Evolutionary conservation across 2,888 invertebrate genomes (phyloP).

Genomic region (Epiblema foenella): DNA sequence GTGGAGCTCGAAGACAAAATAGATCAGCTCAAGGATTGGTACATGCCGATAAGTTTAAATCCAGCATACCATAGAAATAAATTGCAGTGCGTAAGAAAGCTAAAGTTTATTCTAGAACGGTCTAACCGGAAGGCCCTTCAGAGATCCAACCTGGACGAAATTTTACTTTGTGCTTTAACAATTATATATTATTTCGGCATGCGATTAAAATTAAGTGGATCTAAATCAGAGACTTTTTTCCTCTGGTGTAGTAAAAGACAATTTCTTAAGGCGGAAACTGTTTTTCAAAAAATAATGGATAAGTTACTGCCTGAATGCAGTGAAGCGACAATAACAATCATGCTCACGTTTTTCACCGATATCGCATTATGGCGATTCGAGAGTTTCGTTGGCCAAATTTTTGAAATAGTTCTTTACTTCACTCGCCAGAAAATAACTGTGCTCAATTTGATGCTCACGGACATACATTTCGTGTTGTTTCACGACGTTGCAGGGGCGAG

Average conservation of each 20-base stretch:
- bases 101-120: constrained; percentile 56
- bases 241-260: constrained; percentile 56
- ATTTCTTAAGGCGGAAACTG: constrained; percentile 62
- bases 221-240: constrained; percentile 54
- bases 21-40: constrained; percentile 53
- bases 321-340: constrained; percentile 61
- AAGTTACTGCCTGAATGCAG: constrained; percentile 63
- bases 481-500: constrained; percentile 67
- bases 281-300: constrained; percentile 63
- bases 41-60: constrained; percentile 61
- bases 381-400: constrained; percentile 64
- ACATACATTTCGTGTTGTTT: constrained; percentile 63
- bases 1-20: constrained; percentile 56
- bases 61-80: constrained; percentile 54
- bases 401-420: constrained; percentile 65
- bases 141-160: constrained; percentile 58
- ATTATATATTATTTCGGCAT: constrained; percentile 69
- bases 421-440: constrained; percentile 60
- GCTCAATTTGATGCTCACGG: constrained; percentile 65
- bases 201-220: constrained; percentile 60
- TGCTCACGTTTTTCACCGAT: constrained; percentile 61
- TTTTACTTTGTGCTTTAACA: constrained; percentile 63
- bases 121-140: constrained; percentile 53
- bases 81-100: constrained; percentile 55
- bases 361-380: constrained; percentile 65